Evolutionary conservation across 2,888 invertebrate species (phyloP), one percentile per base, ranked within the genome.

Genomic region (Aphidius colemani): DNA sequence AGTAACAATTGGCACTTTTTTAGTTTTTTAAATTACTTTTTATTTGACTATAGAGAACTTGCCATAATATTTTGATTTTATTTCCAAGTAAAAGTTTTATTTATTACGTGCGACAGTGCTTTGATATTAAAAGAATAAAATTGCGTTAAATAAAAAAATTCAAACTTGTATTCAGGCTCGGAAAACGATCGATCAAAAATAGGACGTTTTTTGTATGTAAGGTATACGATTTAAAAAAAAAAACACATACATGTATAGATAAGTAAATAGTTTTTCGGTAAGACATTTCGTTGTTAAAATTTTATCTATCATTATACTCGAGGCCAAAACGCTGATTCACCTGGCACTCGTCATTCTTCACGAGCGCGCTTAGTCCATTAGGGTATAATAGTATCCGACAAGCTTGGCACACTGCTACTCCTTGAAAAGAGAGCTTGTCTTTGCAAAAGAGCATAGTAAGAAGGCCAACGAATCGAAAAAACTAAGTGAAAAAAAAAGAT

Each of bases 371-470:
- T n/a, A 74, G 70, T 76, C 74, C 74, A 75, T 75, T 75, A 75
- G 67, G 66, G 63, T 8, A 71, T 76, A 76, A 76, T 75, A 75
- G 75, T 71, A 70, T 70, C 69, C 73, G 72, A 77, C 74, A 62
- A 41, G 10, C 30, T 9, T 30, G 13, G 46, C 65, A 65, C 2
- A 30, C 4, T 30, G 30, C 5, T 64, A 69, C 69, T 72, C 69
- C 72, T 69, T 69, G 71, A 73, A 71, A 70, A 72, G 71, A 70
- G 68, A 65, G 65, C 70, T 70, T 69, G 71, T 69, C 68, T 65
- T 69, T 46, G 45, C 7, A 46, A 43, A 61, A 61, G 46, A 30
- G 46, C 49, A 50, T 44, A 13, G 53, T 53, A 11, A 48, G 13
- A 13, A 13, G 11, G 3, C 48, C 8, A 7, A 7, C 6, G 55